These are phyloP conservation scores for Pimephales promelas DNA, from an alignment of 2,113 vertebrate genomes.

Conservation along the genomic window DNA sequence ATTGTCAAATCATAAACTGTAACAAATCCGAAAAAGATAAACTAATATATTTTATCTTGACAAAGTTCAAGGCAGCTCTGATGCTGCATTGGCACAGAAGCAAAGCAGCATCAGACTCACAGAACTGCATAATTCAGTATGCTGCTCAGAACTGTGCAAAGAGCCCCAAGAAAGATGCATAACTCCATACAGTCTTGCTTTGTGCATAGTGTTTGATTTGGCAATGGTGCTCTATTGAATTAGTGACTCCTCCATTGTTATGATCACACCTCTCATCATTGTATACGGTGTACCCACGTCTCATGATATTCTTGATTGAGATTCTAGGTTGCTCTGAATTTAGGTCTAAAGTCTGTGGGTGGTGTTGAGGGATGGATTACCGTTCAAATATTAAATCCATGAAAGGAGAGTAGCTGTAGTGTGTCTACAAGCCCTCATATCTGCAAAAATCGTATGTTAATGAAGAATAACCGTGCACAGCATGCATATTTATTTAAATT, in stretches of 20 bases:
- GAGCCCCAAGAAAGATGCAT: not conserved
- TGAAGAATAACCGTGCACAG: not conserved
- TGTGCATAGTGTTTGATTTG: slow-evolving; percentile 17
- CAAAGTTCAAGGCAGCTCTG: not conserved
- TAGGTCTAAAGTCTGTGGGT: slow-evolving; percentile 64
- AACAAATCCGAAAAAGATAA: too few species aligned
- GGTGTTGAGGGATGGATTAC: slow-evolving; percentile 72
- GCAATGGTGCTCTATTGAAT: not conserved
- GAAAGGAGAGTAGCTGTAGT: slow-evolving; percentile 56
- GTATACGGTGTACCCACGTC: slow-evolving; percentile 2
- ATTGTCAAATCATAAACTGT: not conserved
- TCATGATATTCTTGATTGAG: slow-evolving; percentile 44
- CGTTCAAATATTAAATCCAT: slow-evolving; percentile 68
- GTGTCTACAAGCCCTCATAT: slow-evolving; percentile 18
- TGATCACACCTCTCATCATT: slow-evolving; percentile 22
- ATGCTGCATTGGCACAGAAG: not conserved
- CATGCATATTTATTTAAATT: not conserved
- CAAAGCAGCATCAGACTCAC: slow-evolving; percentile 11
- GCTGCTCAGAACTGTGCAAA: not conserved
- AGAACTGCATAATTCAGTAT: slow-evolving; percentile 17
- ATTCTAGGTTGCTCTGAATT: slow-evolving; percentile 61
- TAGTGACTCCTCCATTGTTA: slow-evolving; percentile 14
- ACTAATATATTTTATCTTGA: not conserved
- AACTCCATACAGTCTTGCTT: not conserved
- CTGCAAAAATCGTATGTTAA: slow-evolving; percentile 20